Conservation (phyloP, 2,888 invertebrate species). For the Chirona hameri region DNA sequence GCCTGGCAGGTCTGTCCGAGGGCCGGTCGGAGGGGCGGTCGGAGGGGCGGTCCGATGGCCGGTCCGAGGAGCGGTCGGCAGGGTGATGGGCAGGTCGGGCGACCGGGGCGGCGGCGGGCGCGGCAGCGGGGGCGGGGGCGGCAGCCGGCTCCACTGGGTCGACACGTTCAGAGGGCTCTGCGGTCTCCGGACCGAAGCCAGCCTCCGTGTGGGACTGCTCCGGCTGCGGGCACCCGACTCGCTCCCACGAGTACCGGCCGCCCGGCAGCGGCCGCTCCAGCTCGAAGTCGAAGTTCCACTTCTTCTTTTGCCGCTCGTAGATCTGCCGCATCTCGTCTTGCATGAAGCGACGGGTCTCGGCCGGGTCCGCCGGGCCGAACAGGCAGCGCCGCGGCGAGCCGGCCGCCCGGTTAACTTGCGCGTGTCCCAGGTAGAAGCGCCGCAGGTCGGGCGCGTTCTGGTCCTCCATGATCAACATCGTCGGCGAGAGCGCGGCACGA, state of each 20-base stretch:
- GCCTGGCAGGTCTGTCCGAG: no score
- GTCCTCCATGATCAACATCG: slow-evolving; percentile 5
- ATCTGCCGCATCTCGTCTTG: slow-evolving; percentile 1
- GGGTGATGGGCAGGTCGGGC: background rate
- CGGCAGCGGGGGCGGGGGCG: background rate
- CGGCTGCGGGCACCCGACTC: background rate
- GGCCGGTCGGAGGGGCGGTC: no score
- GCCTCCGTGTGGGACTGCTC: slow-evolving; percentile 27
- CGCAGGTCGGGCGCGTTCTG: background rate
- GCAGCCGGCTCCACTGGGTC: background rate
- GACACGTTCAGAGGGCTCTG: background rate
- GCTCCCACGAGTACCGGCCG: slow-evolving; percentile 30
- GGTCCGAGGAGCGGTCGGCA: no score
- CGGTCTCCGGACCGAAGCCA: background rate
- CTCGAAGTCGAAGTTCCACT: slow-evolving; percentile 33
- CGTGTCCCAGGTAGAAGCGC: slow-evolving; percentile 24
- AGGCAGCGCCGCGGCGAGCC: slow-evolving; percentile 2
- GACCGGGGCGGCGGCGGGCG: background rate
- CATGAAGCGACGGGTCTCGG: background rate
- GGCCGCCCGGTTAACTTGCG: background rate
- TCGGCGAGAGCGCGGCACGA: background rate
- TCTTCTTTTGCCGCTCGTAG: slow-evolving; percentile 8
- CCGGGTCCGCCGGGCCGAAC: slow-evolving; percentile 6
- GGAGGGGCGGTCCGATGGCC: background rate
- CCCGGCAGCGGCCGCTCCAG: slow-evolving; percentile 22